Conservation (phyloP, 1,140 invertebrate species). For the Neuroterus valhalla region DNA sequence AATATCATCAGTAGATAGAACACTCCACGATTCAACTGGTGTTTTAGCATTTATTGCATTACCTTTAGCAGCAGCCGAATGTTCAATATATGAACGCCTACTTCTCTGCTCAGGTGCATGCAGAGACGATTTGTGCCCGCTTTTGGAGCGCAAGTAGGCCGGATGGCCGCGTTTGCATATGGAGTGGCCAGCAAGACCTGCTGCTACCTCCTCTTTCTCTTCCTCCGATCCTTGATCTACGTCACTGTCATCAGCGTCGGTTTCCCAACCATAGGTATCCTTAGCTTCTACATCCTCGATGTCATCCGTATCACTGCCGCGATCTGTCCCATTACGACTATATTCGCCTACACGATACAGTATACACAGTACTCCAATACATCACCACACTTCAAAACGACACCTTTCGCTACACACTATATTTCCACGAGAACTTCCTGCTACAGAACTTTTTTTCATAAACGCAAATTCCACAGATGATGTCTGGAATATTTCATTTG, state of each 20-base stretch:
- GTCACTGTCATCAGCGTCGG: not conserved
- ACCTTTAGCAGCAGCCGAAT: not conserved
- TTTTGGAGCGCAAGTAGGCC: constrained; percentile 31
- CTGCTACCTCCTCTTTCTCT: not conserved
- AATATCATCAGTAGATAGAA: constrained; percentile 15
- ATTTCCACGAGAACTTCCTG: too few species aligned
- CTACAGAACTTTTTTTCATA: too few species aligned
- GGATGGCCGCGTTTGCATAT: constrained; percentile 28
- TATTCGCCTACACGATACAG: not conserved
- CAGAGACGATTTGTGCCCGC: constrained; percentile 32
- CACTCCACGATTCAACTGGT: not conserved
- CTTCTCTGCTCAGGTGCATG: not conserved
- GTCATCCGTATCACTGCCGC: constrained; percentile 24
- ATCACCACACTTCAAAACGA: not conserved
- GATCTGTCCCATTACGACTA: not conserved
- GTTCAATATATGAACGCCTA: not conserved
- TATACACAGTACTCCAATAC: not conserved
- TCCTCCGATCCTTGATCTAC: not conserved
- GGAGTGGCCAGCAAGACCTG: not conserved
- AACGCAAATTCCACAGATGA: too few species aligned
- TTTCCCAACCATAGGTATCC: constrained; percentile 16
- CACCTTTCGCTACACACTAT: too few species aligned
- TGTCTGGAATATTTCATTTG: too few species aligned
- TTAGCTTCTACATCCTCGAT: not conserved
- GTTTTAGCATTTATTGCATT: not conserved